Evolutionary conservation across 2,113 vertebrate genomes (phyloP).

Genomic region (Todiramphus saurophagus): DNA sequence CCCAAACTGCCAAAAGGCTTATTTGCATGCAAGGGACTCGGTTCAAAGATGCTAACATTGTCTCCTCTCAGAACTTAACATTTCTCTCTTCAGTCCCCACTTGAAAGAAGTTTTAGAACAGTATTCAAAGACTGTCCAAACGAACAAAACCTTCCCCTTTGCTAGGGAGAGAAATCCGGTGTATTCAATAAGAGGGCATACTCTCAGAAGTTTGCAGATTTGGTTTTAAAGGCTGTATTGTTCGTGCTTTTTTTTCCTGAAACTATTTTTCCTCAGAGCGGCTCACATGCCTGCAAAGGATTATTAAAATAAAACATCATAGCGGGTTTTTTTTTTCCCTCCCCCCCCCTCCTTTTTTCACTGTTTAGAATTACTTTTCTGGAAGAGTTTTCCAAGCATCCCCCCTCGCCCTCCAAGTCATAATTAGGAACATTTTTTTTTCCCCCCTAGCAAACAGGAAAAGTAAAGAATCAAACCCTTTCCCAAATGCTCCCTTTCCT

Average conservation of each 20-base stretch:
- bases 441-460: not conserved
- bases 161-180: constrained; percentile 68
- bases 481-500: not conserved
- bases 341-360: not conserved
- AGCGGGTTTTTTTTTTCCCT: not conserved
- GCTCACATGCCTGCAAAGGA: constrained; percentile 48
- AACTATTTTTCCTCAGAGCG: not conserved
- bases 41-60: constrained; percentile 70
- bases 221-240: constrained; percentile 62
- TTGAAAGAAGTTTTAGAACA: constrained; percentile 69
- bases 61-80: constrained; percentile 66
- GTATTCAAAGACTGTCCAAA: constrained; percentile 70
- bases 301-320: constrained; percentile 63
- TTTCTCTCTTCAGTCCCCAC: constrained; percentile 65
- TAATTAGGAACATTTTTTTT: constrained; percentile 51
- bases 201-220: constrained; percentile 66
- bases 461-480: not conserved
- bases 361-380: constrained; percentile 53
- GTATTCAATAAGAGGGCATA: constrained; percentile 61
- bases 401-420: not conserved
- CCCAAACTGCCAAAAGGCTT: constrained; percentile 51
- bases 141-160: constrained; percentile 63
- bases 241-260: constrained; percentile 44
- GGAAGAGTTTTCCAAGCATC: constrained; percentile 11
- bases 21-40: constrained; percentile 63